Conservation (phyloP, 2,113 vertebrate species). For the Anhinga rufa region DNA sequence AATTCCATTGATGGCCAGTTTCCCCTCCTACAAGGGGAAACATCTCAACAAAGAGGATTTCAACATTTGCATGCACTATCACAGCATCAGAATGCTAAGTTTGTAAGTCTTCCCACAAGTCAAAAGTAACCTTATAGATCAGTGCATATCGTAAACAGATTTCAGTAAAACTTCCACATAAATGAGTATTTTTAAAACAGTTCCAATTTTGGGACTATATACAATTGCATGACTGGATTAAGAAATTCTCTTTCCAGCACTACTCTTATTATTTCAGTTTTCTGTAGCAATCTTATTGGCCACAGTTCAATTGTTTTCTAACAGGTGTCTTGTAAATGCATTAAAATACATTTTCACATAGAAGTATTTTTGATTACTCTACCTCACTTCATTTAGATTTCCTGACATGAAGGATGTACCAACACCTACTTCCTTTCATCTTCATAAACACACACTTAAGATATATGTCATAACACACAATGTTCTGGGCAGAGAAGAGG, state of each 20-base stretch:
- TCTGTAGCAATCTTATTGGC: background rate
- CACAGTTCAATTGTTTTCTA: background rate
- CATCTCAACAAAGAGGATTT: background rate
- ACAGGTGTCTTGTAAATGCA: background rate
- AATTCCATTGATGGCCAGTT: background rate
- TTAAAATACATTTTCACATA: background rate
- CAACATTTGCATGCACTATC: background rate
- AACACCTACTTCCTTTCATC: slow-evolving; percentile 46
- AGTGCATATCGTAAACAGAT: background rate
- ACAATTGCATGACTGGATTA: background rate
- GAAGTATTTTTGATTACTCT: slow-evolving; percentile 23
- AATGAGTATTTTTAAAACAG: background rate
- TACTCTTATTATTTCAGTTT: background rate
- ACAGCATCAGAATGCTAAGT: background rate
- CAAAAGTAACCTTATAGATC: background rate
- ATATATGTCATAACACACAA: slow-evolving; percentile 30
- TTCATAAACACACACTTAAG: slow-evolving; percentile 33
- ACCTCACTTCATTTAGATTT: slow-evolving; percentile 29
- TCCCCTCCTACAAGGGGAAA: background rate
- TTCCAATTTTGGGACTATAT: background rate
- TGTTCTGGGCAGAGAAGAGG: slow-evolving; percentile 13
- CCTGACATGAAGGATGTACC: background rate
- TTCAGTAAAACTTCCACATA: background rate
- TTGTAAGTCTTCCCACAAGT: background rate
- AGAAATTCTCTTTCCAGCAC: background rate